These are phyloP conservation scores for Papio anubis DNA, from an alignment of 2,113 vertebrate species.

Conservation along the genomic window DNA sequence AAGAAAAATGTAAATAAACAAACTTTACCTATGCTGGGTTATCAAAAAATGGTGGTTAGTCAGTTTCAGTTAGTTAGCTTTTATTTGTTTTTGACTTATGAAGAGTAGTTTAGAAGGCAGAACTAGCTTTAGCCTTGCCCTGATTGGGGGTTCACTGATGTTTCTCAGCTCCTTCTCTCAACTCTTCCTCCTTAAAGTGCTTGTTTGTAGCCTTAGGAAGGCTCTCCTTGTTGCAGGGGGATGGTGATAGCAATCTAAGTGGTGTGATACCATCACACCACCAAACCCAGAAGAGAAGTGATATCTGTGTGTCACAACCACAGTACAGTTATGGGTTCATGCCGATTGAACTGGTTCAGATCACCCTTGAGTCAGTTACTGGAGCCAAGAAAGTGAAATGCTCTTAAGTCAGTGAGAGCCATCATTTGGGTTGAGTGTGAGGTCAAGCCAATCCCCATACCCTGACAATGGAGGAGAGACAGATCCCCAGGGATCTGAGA, in stretches of 20 bases:
- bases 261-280: background rate
- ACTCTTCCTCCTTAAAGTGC: background rate
- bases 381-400: background rate
- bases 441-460: background rate
- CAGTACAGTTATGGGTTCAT: background rate
- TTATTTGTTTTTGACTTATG: background rate
- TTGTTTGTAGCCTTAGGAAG: background rate
- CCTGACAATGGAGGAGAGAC: background rate
- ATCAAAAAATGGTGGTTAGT: background rate
- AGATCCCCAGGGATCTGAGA: background rate
- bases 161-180: background rate
- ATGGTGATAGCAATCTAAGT: background rate
- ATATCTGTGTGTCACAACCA: background rate
- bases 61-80: background rate
- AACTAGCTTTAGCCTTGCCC: background rate
- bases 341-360: background rate
- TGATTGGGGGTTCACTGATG: background rate
- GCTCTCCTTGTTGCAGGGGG: background rate
- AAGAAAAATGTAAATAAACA: background rate
- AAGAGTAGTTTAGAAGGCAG: background rate
- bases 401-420: background rate
- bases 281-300: background rate
- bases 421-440: background rate
- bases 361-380: background rate
- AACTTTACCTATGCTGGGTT: background rate